Base-by-base conservation (phyloP, 1,140 invertebrate genomes). In the Ericerus pela region DNA sequence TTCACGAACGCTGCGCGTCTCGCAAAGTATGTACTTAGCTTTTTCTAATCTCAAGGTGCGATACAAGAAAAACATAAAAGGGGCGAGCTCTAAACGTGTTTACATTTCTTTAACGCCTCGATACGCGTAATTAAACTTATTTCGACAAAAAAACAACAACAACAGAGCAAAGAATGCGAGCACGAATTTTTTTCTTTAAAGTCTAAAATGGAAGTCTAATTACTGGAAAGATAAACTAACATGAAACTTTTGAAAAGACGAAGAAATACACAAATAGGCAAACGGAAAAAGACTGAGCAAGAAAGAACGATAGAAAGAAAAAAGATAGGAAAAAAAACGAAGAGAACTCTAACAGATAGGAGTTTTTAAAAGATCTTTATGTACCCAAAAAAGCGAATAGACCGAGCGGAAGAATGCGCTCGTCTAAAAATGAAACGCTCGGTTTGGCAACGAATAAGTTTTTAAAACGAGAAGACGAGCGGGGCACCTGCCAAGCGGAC, bases 391-490 rank as follows among this genome's bases (percentile, higher is more conserved):
- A 47, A 24, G 41, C 37, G 16, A 16, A 14, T 24, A 24, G 26
- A 47, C 41, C 11, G 12, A 47, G 41, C 41, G 41, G 41, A 47
- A 47, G 41, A 47, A 47, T 47, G 41, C 41, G 41, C 30, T n/a
- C 30, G 30, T 47, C 41, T 47, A 47, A 47, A 47, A 47, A 47
- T 47, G 41, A 47, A 47, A 47, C 41, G 41, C 26, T 47, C 41
- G 41, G 16, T 47, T 47, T 47, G 26, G 20, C 16, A n/a, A n/a
- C n/a, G n/a, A n/a, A n/a, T n/a, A n/a, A n/a, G n/a, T n/a, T n/a
- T n/a, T n/a, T n/a, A n/a, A n/a, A n/a, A n/a, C n/a, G n/a, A n/a
- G n/a, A n/a, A 18, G 37, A 16, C 6, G 41, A 47, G 41, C 41
- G 41, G 36, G 41, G 41, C 41, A 47, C 41, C 41, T 47, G 41